Base-by-base conservation (phyloP, 2,113 vertebrate species). In the Nesospiza acunhae region DNA sequence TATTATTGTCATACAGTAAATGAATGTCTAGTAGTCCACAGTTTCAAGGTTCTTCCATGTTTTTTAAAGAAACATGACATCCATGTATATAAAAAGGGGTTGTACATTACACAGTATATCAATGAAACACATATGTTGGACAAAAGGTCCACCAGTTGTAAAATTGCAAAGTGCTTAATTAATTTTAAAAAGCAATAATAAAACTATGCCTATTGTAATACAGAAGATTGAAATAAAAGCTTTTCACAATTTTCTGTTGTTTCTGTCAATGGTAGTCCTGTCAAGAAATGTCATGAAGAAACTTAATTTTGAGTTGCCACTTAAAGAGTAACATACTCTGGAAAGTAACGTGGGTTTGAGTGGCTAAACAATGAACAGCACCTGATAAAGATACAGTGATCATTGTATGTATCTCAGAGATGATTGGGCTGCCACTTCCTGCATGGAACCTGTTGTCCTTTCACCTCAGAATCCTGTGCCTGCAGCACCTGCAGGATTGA, bases 211-310 rank as follows among this genome's bases (percentile, higher is more conserved):
- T 91, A 2, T 85, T 95, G 70, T 92, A 95, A 75, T 95, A 85
- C 42, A 62, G 62, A 88, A 84, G 15, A 64, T 62, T 68, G 17
- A 60, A 93, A 93, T 93, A 95, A 94, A 96, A 84, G 56, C 77
- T 89, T 96, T 94, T 78, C 92, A 91, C 44, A 30, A 21, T 55
- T 91, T 80, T 44, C 19, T 79, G 21, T 67, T 91, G 77, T 5
- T 24, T 79, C 39, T 70, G 30, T 80, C n/a, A 26, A 1, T 72
- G n/a, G 4, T 90, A 20, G 11, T 84, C 23, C 17, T 77, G n/a
- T 62, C 44, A 58, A 56, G 42, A 60, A 87, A 44, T 13, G 1
- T 82, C 22, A 42, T 24, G 21, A 64, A 26, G 42, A 59, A 93
- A 28, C 23, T 44, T 24, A n/a, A 19, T 39, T 8, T 55, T 1